Evolutionary conservation across 2,113 vertebrate species (phyloP), one percentile per base, ranked within the genome.

Genomic region (Mustelus asterias): DNA sequence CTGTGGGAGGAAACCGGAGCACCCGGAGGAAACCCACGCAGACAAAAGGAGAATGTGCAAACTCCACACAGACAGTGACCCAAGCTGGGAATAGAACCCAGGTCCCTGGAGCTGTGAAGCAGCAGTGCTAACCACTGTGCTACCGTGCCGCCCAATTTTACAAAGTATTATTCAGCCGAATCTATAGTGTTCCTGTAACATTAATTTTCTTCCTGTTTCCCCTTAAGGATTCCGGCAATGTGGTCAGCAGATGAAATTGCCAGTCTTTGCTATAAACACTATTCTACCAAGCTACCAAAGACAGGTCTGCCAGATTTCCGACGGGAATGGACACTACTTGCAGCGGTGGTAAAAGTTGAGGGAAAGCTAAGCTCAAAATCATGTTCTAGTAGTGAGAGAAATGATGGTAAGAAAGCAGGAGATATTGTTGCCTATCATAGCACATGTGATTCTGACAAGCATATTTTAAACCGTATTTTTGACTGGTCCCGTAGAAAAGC

Each of bases 261-360:
- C 0, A 95, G 70, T 0, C 93, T 99, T 5, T 99, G 99, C 41
- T 98, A 98, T 60, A 96, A 97, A 20, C 98, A 98, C 58, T 99
- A 99, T 90, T 65, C 96, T 1, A 86, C 60, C 1, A 96, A 96
- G 90, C 98, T 99, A 5, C 98, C 99, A 13, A 98, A 97, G 95
- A 98, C 97, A 96, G 99, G 99, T 69, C 99, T 99, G 95, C 99
- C 99, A 0, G 98, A 98, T 88, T 96, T 97, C 22, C 97, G 96
- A 58, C 97, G 98, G 86, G 98, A 99, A 96, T 99, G 99, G 99
- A 99, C 98, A 0, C 97, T 98, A 44, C 97, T 99, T 95, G 98
- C 99, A 37, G 98, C 98, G 0, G 97, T 99, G 70, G 96, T 99
- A 41, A 97, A 98, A 96, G 96, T 98, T 96, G 97, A 97, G 20